Evolutionary conservation across 2,888 invertebrate genomes (phyloP), one percentile per base, ranked within the genome.

Genomic region (Drosophila nr. perissopoda): DNA sequence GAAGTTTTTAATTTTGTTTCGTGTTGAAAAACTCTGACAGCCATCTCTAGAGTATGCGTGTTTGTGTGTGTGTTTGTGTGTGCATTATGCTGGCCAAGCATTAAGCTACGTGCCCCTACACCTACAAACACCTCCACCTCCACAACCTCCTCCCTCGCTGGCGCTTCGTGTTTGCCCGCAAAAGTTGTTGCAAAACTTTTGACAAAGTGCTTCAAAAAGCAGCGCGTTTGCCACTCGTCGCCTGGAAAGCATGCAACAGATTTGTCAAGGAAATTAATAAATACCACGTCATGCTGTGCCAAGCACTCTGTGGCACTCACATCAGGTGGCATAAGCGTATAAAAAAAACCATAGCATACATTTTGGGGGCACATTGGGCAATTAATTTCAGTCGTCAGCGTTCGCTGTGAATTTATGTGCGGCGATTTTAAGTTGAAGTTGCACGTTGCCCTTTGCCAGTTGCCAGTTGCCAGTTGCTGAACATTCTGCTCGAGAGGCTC

Each of bases 251-350:
- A 80, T 76, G 83, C 91, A 85, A 91, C 91, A 91, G 91, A 89
- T 91, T 91, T 91, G 90, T 91, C 91, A 91, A 89, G 80, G 91
- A 91, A 89, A 91, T 91, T 91, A 89, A 88, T 85, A 91, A 91
- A 91, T 89, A 82, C 89, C 83, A 81, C 81, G 78, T 88, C 89
- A 88, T 81, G 84, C 84, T 76, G 84, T 46, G 86, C 36, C 21
- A 52, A 25, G 11, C 40, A 21, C 13, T 27, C 36, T 34, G 18
- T 7, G 13, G 21, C 27, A 7, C 36, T 29, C 29, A 38, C 34
- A 57, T 57, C 74, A 79, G 79, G 83, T 79, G 73, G 36, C 49
- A 46, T 21, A 8, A 13, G 29, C 36, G 40, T 16, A 42, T 10
- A 52, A n/a, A 16, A 54, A 71, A 73, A 76, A 64, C 0, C 33